Evolutionary conservation across 2,888 invertebrate genomes (phyloP).

Genomic region (Lepidocyrtinus sp.): DNA sequence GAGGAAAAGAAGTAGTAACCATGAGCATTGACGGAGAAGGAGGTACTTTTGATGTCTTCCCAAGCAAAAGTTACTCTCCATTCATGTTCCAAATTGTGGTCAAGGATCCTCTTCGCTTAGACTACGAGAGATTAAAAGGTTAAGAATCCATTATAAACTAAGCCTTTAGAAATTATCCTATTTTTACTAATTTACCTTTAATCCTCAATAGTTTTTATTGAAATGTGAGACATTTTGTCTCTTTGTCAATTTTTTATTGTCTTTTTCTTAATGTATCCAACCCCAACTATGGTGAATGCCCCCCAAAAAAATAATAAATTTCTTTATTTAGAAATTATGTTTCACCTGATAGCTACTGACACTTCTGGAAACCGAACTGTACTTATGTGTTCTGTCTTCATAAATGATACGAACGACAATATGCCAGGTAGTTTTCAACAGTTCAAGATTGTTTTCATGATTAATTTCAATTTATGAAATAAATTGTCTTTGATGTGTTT

Average conservation of each 20-base stretch:
- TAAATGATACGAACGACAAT: slow-evolving; percentile 93
- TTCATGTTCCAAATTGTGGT: slow-evolving; percentile 90
- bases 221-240: too few relatives aligned
- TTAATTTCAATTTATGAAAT: neutral
- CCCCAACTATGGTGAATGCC: neutral
- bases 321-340: slow-evolving; percentile 80
- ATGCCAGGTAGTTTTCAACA: slow-evolving; percentile 77
- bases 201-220: too few relatives aligned
- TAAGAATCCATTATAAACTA: neutral
- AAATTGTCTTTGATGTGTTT: neutral
- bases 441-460: neutral
- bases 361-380: slow-evolving; percentile 80
- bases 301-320: neutral
- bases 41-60: slow-evolving; percentile 89
- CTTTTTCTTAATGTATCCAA: neutral
- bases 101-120: slow-evolving; percentile 83
- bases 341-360: slow-evolving; percentile 88
- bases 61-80: slow-evolving; percentile 87
- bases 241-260: too few relatives aligned
- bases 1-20: neutral
- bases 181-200: too few relatives aligned
- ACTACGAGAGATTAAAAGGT: slow-evolving; percentile 82
- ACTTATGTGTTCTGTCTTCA: slow-evolving; percentile 85
- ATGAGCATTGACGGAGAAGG: slow-evolving; percentile 84
- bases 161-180: neutral